Conservation (phyloP, 1,140 invertebrate species). For the Battus philenor region DNA sequence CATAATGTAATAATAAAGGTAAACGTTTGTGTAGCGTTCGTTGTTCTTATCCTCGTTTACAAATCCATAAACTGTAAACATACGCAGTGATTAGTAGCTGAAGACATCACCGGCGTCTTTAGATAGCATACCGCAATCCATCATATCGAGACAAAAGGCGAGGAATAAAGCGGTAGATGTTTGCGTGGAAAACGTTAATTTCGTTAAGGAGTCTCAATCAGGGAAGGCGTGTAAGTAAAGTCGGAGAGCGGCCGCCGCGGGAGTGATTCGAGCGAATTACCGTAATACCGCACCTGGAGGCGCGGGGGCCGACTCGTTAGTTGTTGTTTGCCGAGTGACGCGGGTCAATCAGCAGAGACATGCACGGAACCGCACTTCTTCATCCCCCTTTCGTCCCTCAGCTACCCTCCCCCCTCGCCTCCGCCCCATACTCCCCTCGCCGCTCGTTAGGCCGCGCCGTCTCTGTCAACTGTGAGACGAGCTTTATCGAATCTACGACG, state of each 20-base stretch:
- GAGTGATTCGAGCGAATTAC: constrained; percentile 66
- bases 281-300: constrained; percentile 69
- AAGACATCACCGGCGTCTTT: constrained; percentile 59
- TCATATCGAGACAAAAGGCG: constrained; percentile 69
- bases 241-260: constrained; percentile 56
- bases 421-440: constrained; percentile 30
- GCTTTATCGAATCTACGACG: constrained; percentile 75
- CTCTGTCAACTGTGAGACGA: constrained; percentile 70
- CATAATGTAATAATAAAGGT: constrained; percentile 51
- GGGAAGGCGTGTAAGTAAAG: constrained; percentile 62
- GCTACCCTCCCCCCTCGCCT: constrained; percentile 28
- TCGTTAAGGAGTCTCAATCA: constrained; percentile 74
- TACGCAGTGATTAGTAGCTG: constrained; percentile 59
- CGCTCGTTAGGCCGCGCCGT: constrained; percentile 69
- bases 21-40: constrained; percentile 40
- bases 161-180: constrained; percentile 52
- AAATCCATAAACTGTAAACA: constrained; percentile 43
- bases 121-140: constrained; percentile 61
- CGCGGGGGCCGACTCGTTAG: constrained; percentile 75
- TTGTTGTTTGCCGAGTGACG: constrained; percentile 75
- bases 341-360: constrained; percentile 81
- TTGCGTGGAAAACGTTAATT: constrained; percentile 70
- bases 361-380: constrained; percentile 81
- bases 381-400: constrained; percentile 47
- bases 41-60: constrained; percentile 23